These are phyloP conservation scores for Drosophila willistoni DNA, from an alignment of 1,140 invertebrate species.

Conservation along the genomic window DNA sequence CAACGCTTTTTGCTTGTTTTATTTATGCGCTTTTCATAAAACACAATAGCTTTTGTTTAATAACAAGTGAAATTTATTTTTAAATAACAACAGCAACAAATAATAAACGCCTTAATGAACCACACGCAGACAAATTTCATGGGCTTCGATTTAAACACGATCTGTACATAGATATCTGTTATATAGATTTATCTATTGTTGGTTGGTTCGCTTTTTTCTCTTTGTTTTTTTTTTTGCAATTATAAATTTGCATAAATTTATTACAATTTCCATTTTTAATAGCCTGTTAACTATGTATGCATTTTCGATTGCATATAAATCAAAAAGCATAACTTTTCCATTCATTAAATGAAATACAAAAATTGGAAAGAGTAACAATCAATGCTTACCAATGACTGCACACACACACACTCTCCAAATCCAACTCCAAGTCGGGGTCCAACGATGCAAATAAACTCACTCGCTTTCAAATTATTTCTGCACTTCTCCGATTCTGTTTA, in stretches of 20 bases:
- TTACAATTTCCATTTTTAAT: slow-evolving; percentile 64
- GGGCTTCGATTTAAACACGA: slow-evolving; percentile 56
- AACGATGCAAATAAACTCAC: slow-evolving; percentile 64
- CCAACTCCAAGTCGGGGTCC: slow-evolving; percentile 1
- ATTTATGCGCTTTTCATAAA: slow-evolving; percentile 80
- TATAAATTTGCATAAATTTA: slow-evolving; percentile 78
- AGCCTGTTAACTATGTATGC: slow-evolving; percentile 73
- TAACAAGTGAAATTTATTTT: slow-evolving; percentile 74
- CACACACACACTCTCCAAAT: slow-evolving; percentile 40
- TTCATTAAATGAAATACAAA: slow-evolving; percentile 2
- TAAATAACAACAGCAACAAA: slow-evolving; percentile 52
- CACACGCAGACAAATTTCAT: slow-evolving; percentile 62
- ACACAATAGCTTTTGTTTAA: slow-evolving; percentile 81
- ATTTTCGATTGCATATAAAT: slow-evolving; percentile 33
- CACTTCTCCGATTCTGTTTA: slow-evolving; percentile 7
- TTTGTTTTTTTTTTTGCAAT: slow-evolving; percentile 47
- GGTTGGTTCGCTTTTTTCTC: neutral
- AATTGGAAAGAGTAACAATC: slow-evolving; percentile 25
- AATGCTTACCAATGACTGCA: slow-evolving; percentile 70
- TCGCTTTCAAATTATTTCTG: slow-evolving; percentile 60
- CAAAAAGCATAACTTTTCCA: slow-evolving; percentile 16
- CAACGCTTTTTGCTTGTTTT: slow-evolving; percentile 72
- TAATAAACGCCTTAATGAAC: slow-evolving; percentile 67
- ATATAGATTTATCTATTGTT: slow-evolving; percentile 14
- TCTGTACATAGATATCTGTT: slow-evolving; percentile 6